These are phyloP conservation scores for Eumeta japonica DNA, from an alignment of 1,140 invertebrate species.

Conservation along the genomic window DNA sequence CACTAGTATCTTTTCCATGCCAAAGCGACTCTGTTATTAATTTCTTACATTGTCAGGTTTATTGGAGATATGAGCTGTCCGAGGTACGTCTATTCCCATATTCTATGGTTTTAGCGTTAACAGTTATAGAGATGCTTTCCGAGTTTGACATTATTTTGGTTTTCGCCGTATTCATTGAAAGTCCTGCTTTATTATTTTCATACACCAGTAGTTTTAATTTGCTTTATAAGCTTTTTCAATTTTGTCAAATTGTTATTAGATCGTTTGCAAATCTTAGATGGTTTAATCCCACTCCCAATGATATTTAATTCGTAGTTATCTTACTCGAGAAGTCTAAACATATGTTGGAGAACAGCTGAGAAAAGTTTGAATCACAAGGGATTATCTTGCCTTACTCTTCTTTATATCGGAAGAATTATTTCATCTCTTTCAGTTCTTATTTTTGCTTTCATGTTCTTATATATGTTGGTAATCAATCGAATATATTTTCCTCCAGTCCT, in stretches of 20 bases:
- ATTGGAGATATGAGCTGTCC: slow-evolving; percentile 14
- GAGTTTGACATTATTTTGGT: no score
- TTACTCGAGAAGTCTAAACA: slow-evolving; percentile 13
- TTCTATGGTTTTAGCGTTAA: slow-evolving; percentile 5
- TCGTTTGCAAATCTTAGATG: slow-evolving; percentile 15
- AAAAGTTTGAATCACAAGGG: slow-evolving; percentile 17
- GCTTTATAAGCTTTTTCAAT: no score
- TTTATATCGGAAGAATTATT: no score
- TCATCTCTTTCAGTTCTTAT: no score
- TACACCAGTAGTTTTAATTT: no score
- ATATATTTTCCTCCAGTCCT: slow-evolving; percentile 10
- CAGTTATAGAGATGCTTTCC: slow-evolving; percentile 9
- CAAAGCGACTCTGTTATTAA: slow-evolving; percentile 11
- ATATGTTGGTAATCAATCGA: no score
- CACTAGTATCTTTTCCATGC: slow-evolving; percentile 13
- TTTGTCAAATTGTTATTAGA: slow-evolving; percentile 11
- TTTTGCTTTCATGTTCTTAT: no score
- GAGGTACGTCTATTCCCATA: slow-evolving; percentile 16
- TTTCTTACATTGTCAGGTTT: slow-evolving; percentile 13
- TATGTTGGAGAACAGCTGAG: slow-evolving; percentile 11
- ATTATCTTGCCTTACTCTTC: slow-evolving; percentile 15
- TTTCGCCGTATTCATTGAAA: no score
- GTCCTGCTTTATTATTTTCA: no score
- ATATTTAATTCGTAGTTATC: slow-evolving; percentile 12
- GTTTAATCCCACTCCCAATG: slow-evolving; percentile 11